These are phyloP conservation scores for Pseudochirops cupreus DNA, from an alignment of 2,797 vertebrate genomes.

Conservation along the genomic window DNA sequence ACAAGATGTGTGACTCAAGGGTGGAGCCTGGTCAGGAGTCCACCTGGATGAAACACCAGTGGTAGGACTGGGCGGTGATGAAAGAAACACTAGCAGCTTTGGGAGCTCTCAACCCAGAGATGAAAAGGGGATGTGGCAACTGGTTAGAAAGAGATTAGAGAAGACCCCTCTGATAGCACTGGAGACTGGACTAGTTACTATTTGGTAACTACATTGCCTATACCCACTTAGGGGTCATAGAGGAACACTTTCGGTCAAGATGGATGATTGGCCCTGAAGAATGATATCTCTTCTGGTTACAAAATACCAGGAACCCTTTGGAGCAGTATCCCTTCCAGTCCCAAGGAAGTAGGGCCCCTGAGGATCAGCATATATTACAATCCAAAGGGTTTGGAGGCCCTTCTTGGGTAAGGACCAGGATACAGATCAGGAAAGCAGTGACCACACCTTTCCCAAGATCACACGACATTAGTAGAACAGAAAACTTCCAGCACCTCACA, in stretches of 20 bases:
- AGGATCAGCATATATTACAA: background rate
- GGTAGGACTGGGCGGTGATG: background rate
- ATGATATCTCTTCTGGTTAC: no score
- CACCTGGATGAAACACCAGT: background rate
- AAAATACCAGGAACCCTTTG: background rate
- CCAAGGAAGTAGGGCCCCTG: background rate
- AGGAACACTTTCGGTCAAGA: background rate
- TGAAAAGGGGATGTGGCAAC: background rate
- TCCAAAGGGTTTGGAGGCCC: background rate
- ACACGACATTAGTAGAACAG: background rate
- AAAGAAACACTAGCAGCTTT: background rate
- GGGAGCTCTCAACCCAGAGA: background rate
- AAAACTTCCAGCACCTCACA: background rate
- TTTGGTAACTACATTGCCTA: background rate
- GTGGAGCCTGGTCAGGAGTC: no score
- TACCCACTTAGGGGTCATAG: background rate
- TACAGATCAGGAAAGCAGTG: background rate
- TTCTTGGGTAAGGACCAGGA: background rate
- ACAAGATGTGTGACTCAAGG: background rate
- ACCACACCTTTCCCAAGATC: background rate
- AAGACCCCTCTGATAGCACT: background rate
- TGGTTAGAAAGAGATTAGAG: background rate
- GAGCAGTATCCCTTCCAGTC: background rate
- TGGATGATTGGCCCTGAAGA: no score
- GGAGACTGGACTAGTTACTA: background rate